A percentile compares a stretch with the other conserved stretches of the same genome.
phyloP scores from a whole-genome alignment of 2,797 vertebrate genomes.

The Sebastes dallii region DNA sequence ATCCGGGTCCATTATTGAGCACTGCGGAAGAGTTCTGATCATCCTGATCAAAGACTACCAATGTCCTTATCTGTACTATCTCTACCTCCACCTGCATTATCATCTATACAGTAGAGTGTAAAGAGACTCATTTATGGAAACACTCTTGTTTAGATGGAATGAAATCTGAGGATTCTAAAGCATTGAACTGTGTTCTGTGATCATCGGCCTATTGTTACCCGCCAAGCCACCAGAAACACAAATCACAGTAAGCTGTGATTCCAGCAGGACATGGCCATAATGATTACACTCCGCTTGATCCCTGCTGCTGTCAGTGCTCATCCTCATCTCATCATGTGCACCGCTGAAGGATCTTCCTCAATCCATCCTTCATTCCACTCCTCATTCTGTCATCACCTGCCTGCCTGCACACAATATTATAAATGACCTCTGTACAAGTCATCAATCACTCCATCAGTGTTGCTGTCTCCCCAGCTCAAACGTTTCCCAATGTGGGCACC shows the following conservation, averaged over 20 bases:
- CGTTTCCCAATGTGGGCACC: not conserved
- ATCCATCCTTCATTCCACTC: constrained; percentile 1
- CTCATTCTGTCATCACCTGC: constrained; percentile 2
- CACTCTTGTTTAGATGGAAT: not conserved
- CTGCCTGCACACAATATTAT: not conserved
- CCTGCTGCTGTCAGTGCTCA: not conserved
- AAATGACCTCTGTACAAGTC: constrained; percentile 4
- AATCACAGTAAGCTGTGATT: not conserved
- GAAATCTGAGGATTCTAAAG: not conserved
- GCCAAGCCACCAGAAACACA: not conserved
- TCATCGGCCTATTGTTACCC: not conserved
- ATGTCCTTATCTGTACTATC: not conserved
- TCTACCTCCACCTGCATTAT: not conserved
- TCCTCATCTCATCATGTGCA: not conserved
- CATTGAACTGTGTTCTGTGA: not conserved
- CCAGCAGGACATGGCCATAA: not conserved
- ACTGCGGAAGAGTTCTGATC: not conserved
- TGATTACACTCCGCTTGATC: constrained; percentile 6
- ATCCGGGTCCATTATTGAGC: not conserved
- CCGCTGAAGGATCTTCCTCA: not conserved
- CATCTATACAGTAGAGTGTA: not conserved
- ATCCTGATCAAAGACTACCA: not conserved
- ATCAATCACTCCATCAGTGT: not conserved
- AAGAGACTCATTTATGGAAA: not conserved
- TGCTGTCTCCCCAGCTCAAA: not conserved